Evolutionary conservation across 2,888 invertebrate species (phyloP), one percentile per base, ranked within the genome.

Genomic region (Theristus sp.): DNA sequence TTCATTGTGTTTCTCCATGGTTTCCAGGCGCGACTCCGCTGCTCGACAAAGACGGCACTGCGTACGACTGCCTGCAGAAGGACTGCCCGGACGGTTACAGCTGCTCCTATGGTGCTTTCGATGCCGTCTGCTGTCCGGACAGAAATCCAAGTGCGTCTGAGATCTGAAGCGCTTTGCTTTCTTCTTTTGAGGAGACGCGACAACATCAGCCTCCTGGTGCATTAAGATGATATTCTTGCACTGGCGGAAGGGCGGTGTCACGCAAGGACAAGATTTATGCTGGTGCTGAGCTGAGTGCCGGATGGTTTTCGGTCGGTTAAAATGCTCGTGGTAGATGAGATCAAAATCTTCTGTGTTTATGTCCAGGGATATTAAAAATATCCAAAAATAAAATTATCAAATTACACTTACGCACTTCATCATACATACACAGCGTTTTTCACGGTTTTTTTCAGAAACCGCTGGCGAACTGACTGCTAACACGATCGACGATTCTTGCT

Each of bases 61-160:
- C 65, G 26, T 64, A 69, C 29, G 66, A 70, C 63, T 71, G 71
- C 56, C 66, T 69, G 24, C 66, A 67, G 60, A 63, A 66, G 17
- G 65, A 66, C 38, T 71, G 71, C 57, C 71, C 71, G 46, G 62
- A 63, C 25, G 69, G 70, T 49, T 71, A 68, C 64, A 59, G 67
- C 55, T 71, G 71, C 66, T 64, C 62, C 54, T 63, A 66, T 49
- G 65, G 67, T 20, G 67, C 66, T 56, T 64, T 64, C n/a, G 65
- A 63, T 13, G 65, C 68, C 27, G 65, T 71, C 47, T 72, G 71
- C 62, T 72, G 71, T 59, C 69, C 68, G 26, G 67, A 27, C 28
- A n/a, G 3, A 6, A 38, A 57, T 1, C 22, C 57, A 2, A 57
- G 57, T 57, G 17, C 2, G 56, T n/a, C n/a, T n/a, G n/a, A n/a